Evolutionary conservation across 2,888 invertebrate species (phyloP), one percentile per base, ranked within the genome.

Genomic region (Dexiosoma caninum): DNA sequence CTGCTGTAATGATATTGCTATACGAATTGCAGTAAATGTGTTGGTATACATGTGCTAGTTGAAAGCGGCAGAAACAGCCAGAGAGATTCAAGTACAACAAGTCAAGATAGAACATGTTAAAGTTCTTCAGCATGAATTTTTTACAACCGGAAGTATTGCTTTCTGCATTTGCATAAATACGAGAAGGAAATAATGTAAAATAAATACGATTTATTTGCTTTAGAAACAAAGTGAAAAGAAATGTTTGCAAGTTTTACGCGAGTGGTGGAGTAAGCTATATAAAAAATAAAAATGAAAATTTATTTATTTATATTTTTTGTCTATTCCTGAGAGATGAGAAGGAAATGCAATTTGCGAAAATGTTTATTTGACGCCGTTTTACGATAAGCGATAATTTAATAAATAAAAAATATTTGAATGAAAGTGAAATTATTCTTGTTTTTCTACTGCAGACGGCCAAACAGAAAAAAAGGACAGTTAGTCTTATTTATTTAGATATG

Each of bases 61-160:
- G 19, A 55, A 30, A 44, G 51, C 14, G 21, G 2, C 14, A 40
- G n/a, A 57, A 6, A 27, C 3, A 5, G 10, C n/a, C 3, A 23
- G 42, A 55, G 40, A 64, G 77, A 77, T 77, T 62, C 70, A 42
- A 70, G 62, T 12, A 32, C 40, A 55, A 57, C 37, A 62, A 55
- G 53, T 70, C 70, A 77, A 64, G 77, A 77, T 77, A 77, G 57
- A 64, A 55, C 77, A 77, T 70, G 77, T 57, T 70, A 64, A 76
- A 70, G 70, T 70, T 77, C 55, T 77, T 49, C 30, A 70, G 46
- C 14, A 60, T 60, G 53, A 77, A 77, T 55, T 77, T 70, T 64
- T 49, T 77, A 30, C 49, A 14, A 57, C 62, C 70, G 55, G 70
- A 70, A 77, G 55, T 70, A 7, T 32, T 53, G 42, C 21, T 40